Evolutionary conservation across 1,140 invertebrate genomes (phyloP), one percentile per base, ranked within the genome.

Genomic region (Dryas iulia): DNA sequence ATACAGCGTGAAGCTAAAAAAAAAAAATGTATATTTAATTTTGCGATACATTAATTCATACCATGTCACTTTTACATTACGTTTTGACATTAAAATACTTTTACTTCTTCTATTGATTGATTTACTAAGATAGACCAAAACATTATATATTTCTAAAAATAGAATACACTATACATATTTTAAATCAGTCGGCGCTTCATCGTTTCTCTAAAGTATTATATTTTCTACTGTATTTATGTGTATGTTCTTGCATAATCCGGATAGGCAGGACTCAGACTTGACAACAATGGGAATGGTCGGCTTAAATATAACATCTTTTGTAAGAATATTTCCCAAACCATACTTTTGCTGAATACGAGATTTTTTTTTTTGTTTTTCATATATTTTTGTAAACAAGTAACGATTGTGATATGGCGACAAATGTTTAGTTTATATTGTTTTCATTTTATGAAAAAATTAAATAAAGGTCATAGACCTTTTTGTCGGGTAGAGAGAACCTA

Each of bases 201-300:
- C 18, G 39, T 47, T 47, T 47, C 39, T 21, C 39, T 47, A 47
- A 47, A 47, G 14, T 47, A 21, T n/a, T n/a, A n/a, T n/a, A n/a
- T 11, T 18, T 18, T 47, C 14, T 52, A 64, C 57, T 69, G 59
- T 72, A 18, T 57, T 39, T 67, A 70, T 57, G 35, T 71, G 47
- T 52, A 18, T 33, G 62, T 67, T 66, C 58, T 60, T 23, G 60
- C 23, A 35, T 77, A 74, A 77, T 72, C 72, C 70, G 75, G 67
- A 69, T 77, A 72, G 75, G 31, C 66, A 28, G 39, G 31, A 64
- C 74, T 74, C 69, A 77, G 67, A 60, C 66, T 33, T 59, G 66
- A 47, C 39, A 47, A 47, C 39, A 47, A 47, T 47, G 39, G 39
- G 1, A 61, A 69, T 56, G 63, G 35, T 66, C 18, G 25, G 33